phyloP scores from a whole-genome alignment of 2,797 vertebrate species.

The Ceryle rudis region DNA sequence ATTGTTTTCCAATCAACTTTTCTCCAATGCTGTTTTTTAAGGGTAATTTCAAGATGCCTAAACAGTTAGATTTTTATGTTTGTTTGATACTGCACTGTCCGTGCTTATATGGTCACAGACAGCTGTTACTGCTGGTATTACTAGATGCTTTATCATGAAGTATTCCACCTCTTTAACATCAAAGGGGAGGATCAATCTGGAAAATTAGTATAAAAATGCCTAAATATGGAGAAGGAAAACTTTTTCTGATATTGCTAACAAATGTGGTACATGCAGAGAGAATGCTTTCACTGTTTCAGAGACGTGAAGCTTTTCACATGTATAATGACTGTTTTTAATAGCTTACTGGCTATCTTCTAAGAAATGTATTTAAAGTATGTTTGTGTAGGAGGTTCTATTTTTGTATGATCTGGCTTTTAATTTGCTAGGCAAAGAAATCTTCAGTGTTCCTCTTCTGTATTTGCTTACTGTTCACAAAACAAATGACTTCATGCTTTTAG shows the following conservation, averaged over 20 bases:
- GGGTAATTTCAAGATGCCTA: background rate
- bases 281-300: background rate
- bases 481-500: background rate
- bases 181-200: background rate
- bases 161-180: background rate
- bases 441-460: background rate
- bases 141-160: background rate
- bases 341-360: background rate
- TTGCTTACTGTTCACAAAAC: background rate
- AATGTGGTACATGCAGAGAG: background rate
- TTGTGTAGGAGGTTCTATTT: conserved; percentile 56
- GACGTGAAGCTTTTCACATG: background rate
- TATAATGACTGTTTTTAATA: background rate
- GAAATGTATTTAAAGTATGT: conserved; percentile 22
- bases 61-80: background rate
- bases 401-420: background rate
- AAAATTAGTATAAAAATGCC: background rate
- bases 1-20: background rate
- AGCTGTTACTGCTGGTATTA: background rate
- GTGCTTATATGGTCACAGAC: background rate
- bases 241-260: background rate
- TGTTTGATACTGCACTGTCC: background rate
- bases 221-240: background rate
- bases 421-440: background rate
- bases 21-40: background rate